Evolutionary conservation across 2,888 invertebrate species (phyloP).

Genomic region (Blastobasis lacticolella): DNA sequence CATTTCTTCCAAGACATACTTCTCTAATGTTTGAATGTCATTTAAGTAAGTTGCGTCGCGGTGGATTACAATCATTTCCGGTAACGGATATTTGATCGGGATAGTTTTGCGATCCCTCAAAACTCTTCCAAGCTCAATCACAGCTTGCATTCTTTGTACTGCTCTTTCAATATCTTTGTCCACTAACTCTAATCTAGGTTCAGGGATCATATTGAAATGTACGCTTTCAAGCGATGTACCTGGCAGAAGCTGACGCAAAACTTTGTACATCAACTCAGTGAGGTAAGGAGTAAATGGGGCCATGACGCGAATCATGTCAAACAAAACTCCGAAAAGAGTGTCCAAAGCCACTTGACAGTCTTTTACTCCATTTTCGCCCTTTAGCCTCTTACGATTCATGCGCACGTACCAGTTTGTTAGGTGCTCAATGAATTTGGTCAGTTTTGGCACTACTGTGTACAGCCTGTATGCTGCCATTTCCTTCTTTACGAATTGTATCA

Average conservation of each 20-base stretch:
- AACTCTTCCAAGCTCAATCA: slow-evolving; percentile 95
- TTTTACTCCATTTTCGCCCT: slow-evolving; percentile 87
- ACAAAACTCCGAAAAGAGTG: slow-evolving; percentile 91
- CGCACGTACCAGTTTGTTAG: slow-evolving; percentile 99
- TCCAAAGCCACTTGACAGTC: slow-evolving; percentile 91
- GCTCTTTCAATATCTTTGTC: slow-evolving; percentile 90
- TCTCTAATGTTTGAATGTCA: slow-evolving; percentile 85
- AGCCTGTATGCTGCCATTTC: slow-evolving; percentile 97
- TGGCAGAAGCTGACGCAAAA: slow-evolving; percentile 80
- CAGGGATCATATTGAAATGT: slow-evolving; percentile 93
- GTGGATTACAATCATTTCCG: slow-evolving; percentile 96
- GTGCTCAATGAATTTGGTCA: slow-evolving; percentile 97
- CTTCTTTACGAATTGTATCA: slow-evolving; percentile 88
- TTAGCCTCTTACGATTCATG: slow-evolving; percentile 95
- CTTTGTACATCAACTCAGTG: slow-evolving; percentile 95
- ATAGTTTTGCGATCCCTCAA: slow-evolving; percentile 94
- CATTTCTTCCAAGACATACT: slow-evolving; percentile 93
- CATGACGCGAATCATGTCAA: slow-evolving; percentile 93
- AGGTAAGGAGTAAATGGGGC: slow-evolving; percentile 98
- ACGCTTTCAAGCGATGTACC: slow-evolving; percentile 80
- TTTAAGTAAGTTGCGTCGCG: slow-evolving; percentile 84
- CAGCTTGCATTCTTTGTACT: slow-evolving; percentile 93
- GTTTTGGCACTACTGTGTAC: slow-evolving; percentile 94
- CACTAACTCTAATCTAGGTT: slow-evolving; percentile 80
- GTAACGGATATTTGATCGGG: slow-evolving; percentile 96